phyloP scores from a whole-genome alignment of 2,888 invertebrate species.

The Phortica okadai region DNA sequence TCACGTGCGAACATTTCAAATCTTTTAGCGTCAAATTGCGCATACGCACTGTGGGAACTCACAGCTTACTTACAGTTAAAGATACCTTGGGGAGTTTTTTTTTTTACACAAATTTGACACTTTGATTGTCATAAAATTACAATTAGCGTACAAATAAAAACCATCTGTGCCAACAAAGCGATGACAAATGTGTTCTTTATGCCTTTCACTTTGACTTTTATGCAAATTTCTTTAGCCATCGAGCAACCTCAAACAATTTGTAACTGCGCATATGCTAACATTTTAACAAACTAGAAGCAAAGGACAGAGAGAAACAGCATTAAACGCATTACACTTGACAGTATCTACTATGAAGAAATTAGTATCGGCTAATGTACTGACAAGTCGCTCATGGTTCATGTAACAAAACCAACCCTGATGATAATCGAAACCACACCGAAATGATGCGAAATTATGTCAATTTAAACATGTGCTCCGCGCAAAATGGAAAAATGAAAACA shows the following conservation, averaged over 20 bases:
- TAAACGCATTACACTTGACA: conserved; percentile 42
- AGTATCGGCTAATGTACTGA: conserved; percentile 53
- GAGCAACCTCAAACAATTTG: conserved; percentile 36
- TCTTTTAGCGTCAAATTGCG: background rate
- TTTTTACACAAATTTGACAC: background rate
- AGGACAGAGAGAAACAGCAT: background rate
- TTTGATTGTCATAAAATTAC: conserved; percentile 56
- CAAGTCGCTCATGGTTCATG: background rate
- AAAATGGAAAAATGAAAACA: conserved; percentile 40
- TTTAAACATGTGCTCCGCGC: conserved; percentile 74
- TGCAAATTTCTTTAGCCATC: conserved; percentile 52
- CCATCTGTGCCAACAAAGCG: conserved; percentile 58
- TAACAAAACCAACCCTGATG: conserved; percentile 25
- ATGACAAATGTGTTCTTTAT: conserved; percentile 53
- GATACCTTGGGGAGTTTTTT: background rate
- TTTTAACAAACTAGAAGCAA: conserved; percentile 50
- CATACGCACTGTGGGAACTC: background rate
- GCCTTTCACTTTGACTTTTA: conserved; percentile 57
- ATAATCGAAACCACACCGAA: conserved; percentile 22
- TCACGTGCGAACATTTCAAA: background rate
- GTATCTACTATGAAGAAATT: conserved; percentile 58
- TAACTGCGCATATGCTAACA: conserved; percentile 62
- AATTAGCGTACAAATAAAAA: conserved; percentile 64
- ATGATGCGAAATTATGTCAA: conserved; percentile 71
- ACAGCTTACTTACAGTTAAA: background rate